Evolutionary conservation across 35 echinoderm and acorn worm genomes (phyloP).

Genomic region (Chiridota heheva): DNA sequence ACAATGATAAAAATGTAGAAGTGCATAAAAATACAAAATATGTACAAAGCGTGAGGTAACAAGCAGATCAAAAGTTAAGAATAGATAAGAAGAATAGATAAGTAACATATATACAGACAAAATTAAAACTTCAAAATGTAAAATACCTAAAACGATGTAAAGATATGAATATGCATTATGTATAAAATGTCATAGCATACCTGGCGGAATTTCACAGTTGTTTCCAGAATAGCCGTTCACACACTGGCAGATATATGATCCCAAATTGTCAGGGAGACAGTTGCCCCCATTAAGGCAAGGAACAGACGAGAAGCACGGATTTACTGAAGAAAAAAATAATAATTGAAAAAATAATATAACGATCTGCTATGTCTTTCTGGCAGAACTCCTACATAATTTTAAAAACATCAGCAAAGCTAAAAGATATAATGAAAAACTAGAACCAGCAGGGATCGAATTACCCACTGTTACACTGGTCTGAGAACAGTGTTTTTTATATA

Average conservation of each 20-base stretch:
- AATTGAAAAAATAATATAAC: constrained; percentile 2
- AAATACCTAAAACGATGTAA: too few relatives aligned
- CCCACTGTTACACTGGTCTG: background rate
- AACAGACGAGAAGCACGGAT: constrained; percentile 51
- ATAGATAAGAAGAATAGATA: too few relatives aligned
- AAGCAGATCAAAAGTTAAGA: too few relatives aligned
- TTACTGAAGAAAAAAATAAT: background rate
- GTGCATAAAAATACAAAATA: too few relatives aligned
- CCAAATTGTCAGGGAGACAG: constrained; percentile 19
- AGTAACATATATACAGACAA: too few relatives aligned
- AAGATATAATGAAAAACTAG: constrained; percentile 5
- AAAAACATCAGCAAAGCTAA: background rate
- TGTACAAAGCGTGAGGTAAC: too few relatives aligned
- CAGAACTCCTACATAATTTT: background rate
- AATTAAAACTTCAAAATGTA: too few relatives aligned
- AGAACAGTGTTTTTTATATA: background rate
- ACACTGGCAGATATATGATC: constrained; percentile 43
- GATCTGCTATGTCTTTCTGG: constrained; percentile 1
- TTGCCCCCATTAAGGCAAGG: constrained; percentile 44
- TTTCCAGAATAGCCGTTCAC: constrained; percentile 33
- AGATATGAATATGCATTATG: too few relatives aligned
- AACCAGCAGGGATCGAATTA: background rate
- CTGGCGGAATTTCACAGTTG: constrained; percentile 26
- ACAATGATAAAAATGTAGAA: too few relatives aligned
- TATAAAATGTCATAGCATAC: background rate